Conservation (phyloP, 2,113 vertebrate genomes). For the Microcebus ravelobensis region DNA sequence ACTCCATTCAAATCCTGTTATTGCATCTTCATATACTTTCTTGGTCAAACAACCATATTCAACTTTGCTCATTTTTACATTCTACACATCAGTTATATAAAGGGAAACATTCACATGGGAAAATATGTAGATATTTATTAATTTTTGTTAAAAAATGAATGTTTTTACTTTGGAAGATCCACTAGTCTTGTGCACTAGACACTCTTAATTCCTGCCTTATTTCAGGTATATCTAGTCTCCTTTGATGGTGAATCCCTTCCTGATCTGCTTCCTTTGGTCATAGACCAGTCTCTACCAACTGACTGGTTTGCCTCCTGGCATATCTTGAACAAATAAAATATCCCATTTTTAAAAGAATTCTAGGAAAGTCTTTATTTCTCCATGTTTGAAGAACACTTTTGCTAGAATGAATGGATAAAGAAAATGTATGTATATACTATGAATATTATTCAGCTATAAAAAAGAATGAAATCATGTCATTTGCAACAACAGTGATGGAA, state of each 20-base stretch:
- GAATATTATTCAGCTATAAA: not conserved
- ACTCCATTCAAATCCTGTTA: conserved; percentile 5
- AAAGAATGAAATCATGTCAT: not conserved
- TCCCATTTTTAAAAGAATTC: not conserved
- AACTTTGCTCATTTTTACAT: not conserved
- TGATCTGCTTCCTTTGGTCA: not conserved
- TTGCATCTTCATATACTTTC: not conserved
- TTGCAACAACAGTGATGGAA: not conserved
- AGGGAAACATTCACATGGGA: not conserved
- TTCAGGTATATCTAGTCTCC: not conserved
- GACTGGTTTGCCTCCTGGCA: not conserved
- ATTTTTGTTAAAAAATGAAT: not conserved
- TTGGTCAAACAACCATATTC: not conserved
- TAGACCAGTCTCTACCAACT: not conserved
- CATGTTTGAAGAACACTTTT: not conserved
- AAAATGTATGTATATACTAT: not conserved
- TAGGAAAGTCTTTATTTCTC: not conserved
- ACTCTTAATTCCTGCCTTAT: not conserved
- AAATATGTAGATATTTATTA: not conserved
- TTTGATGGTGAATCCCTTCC: not conserved
- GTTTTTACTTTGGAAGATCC: not conserved
- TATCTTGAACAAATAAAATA: not conserved
- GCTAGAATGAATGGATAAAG: not conserved
- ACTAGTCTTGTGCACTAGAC: not conserved
- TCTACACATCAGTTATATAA: not conserved